Base-by-base conservation (phyloP, 1,140 invertebrate species). In the Babylonia areolata region DNA sequence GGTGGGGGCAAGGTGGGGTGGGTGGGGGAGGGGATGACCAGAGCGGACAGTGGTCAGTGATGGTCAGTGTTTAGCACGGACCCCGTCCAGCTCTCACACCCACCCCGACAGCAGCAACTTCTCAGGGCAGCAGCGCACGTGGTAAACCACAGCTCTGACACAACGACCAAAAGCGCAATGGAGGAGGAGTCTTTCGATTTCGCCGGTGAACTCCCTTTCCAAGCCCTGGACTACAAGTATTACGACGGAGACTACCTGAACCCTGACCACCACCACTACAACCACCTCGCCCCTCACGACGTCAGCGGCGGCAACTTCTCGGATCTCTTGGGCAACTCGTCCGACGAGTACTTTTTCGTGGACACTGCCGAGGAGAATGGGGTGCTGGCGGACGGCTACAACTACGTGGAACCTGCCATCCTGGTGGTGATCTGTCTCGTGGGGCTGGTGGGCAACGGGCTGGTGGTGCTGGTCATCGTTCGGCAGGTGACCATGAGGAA, bases 401-500 rank as follows among this genome's bases (percentile, higher is more conserved):
- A 31, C n/a, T 78, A 73, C 20, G 69, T 90, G 23, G 97, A 98
- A 39, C 97, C 97, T 97, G 2, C 95, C 97, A 28, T 96, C 90
- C 98, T 98, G 93, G 97, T 97, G 0, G 95, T 97, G 84, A 98
- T 98, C 85, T 97, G 97, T 54, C 95, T 98, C 17, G 95, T 98
- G 77, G 97, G 98, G 33, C 94, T 98, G 1, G 95, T 98, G 54
- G 98, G 98, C 86, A 99, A 98, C 94, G 96, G 96, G 0, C 94
- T 98, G 54, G 97, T 98, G 11, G 96, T 97, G 12, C 95, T 97
- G 11, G 95, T 97, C 0, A 95, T 97, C 39, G 96, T 98, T 1
- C 97, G 96, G 9, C 98, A 98, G 94, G 96, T 97, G 77, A 96
- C 97, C 91, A 98, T 98, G 97, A 95, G 97, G 89, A 97, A 97